Evolutionary conservation across 37 sponge, comb jelly and placozoan species (phyloP).

Genomic region (Cliona cf. orientalis): DNA sequence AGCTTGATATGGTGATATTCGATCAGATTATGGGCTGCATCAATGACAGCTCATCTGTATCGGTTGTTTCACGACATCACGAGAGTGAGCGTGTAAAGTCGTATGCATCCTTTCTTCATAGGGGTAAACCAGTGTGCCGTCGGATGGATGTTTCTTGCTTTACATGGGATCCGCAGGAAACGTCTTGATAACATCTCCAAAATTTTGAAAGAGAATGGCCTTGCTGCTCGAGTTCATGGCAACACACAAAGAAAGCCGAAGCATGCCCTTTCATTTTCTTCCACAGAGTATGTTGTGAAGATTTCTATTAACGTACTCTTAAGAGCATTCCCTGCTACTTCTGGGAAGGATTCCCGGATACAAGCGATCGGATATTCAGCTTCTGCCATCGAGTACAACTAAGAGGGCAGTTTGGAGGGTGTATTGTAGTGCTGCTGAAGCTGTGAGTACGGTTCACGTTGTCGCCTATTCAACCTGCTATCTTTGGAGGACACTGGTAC

Average conservation of each 20-base stretch:
- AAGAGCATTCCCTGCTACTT: too few relatives aligned
- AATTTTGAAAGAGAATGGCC: background rate
- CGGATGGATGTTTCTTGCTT: background rate
- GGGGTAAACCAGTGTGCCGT: too few relatives aligned
- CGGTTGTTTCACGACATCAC: too few relatives aligned
- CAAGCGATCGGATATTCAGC: background rate
- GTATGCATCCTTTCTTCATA: too few relatives aligned
- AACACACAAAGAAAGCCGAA: background rate
- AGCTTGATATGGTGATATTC: too few relatives aligned
- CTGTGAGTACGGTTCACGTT: background rate
- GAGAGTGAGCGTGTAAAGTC: too few relatives aligned
- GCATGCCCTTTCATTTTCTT: background rate
- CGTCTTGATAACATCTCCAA: background rate
- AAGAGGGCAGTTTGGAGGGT: too few relatives aligned
- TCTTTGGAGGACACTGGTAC: conserved; percentile 14
- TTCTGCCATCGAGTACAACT: conserved; percentile 30
- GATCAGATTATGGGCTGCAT: too few relatives aligned
- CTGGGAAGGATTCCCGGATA: conserved; percentile 17
- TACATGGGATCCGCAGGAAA: background rate
- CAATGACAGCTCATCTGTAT: too few relatives aligned
- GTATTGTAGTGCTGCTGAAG: background rate
- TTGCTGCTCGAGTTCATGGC: background rate
- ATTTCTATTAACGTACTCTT: too few relatives aligned
- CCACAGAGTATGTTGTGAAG: conserved; percentile 1
- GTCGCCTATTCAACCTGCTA: too few relatives aligned